A percentile compares a stretch with the other conserved stretches of the same genome.
phyloP scores from a whole-genome alignment of 1,140 invertebrate species.

The Drosophila micromelanica region DNA sequence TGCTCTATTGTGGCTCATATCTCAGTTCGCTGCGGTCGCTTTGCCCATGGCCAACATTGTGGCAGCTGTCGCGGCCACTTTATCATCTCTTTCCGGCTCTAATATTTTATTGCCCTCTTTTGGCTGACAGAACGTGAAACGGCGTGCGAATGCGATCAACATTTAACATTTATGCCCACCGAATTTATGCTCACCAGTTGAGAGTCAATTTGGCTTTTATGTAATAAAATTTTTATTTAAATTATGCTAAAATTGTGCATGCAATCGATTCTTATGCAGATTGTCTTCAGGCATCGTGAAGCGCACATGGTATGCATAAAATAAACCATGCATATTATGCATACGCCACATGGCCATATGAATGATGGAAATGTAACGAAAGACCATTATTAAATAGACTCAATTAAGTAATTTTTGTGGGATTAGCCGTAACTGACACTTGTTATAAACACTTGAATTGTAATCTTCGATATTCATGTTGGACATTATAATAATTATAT shows the following conservation, averaged over 20 bases:
- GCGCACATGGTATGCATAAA: slow-evolving; percentile 65
- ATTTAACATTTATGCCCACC: slow-evolving; percentile 32
- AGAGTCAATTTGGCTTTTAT: slow-evolving; percentile 45
- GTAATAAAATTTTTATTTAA: slow-evolving; percentile 7
- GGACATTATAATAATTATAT: no score
- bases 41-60: slow-evolving; percentile 28
- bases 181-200: slow-evolving; percentile 52
- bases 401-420: neutral
- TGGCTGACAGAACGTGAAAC: slow-evolving; percentile 26
- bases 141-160: slow-evolving; percentile 61
- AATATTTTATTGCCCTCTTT: slow-evolving; percentile 52
- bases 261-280: slow-evolving; percentile 23
- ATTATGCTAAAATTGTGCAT: slow-evolving; percentile 30
- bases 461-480: no score
- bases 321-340: slow-evolving; percentile 50
- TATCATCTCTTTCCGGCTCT: slow-evolving; percentile 42
- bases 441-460: no score
- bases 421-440: no score
- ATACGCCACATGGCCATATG: slow-evolving; percentile 33
- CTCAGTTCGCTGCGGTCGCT: neutral
- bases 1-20: slow-evolving; percentile 16
- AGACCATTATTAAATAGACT: neutral
- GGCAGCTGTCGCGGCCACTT: slow-evolving; percentile 33
- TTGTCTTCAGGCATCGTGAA: neutral
- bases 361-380: neutral